Conservation (phyloP, 2,797 vertebrate genomes). For the Tragelaphus eurycerus region DNA sequence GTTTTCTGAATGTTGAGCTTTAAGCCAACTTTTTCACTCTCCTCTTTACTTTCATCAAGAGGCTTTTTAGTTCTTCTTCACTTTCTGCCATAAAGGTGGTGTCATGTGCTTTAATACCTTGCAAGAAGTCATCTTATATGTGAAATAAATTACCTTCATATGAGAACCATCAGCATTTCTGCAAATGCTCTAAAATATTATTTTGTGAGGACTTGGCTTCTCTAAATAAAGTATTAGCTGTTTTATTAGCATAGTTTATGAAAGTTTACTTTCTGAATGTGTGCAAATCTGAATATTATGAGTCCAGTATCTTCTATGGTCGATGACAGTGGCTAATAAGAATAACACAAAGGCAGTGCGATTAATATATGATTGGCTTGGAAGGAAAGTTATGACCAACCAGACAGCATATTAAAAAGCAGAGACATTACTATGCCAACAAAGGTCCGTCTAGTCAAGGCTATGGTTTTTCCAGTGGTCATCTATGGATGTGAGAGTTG, state of each 20-base stretch:
- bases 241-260: conserved; percentile 17
- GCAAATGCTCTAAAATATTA: not conserved
- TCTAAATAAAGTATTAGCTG: not conserved
- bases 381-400: no score
- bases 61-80: no score
- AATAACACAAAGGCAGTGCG: not conserved
- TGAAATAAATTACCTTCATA: conserved; percentile 8
- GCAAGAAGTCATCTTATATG: not conserved
- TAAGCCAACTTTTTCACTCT: no score
- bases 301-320: not conserved
- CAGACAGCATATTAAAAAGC: no score
- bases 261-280: conserved; percentile 5
- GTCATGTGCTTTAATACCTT: not conserved
- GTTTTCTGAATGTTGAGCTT: no score
- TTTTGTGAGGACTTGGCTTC: not conserved
- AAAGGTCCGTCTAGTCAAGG: no score
- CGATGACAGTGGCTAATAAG: conserved; percentile 21
- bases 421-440: no score
- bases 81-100: no score
- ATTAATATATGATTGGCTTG: not conserved
- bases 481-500: no score
- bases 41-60: no score
- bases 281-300: not conserved
- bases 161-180: not conserved
- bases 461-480: no score